Conservation (phyloP, 2,797 vertebrate genomes). For the Bovichtus variegatus region DNA sequence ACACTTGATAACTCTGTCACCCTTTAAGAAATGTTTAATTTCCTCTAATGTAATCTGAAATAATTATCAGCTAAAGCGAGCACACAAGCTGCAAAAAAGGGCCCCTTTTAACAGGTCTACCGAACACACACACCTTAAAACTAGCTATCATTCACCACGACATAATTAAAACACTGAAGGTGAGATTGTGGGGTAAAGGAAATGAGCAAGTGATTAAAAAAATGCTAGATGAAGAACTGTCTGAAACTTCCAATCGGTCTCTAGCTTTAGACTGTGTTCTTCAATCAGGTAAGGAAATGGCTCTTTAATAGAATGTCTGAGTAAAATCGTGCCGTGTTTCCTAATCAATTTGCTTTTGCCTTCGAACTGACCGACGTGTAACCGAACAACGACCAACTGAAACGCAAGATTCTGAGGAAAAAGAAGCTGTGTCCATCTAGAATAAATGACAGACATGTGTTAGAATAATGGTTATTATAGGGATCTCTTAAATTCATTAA, state of each 20-base stretch:
- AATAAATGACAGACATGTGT: no score
- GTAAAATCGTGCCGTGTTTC: slow-evolving; percentile 34
- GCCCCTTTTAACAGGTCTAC: slow-evolving; percentile 70
- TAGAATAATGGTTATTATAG: no score
- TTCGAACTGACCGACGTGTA: not conserved
- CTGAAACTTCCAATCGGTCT: slow-evolving; percentile 59
- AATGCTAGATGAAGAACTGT: slow-evolving; percentile 59
- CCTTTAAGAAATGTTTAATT: slow-evolving; percentile 81
- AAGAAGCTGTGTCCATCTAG: no score
- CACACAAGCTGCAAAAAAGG: slow-evolving; percentile 60
- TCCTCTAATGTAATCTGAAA: slow-evolving; percentile 86
- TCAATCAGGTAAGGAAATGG: slow-evolving; percentile 46
- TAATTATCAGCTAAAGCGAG: slow-evolving; percentile 77
- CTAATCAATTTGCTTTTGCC: slow-evolving; percentile 11
- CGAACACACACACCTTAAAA: slow-evolving; percentile 56
- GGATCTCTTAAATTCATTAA: no score
- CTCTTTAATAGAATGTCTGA: slow-evolving; percentile 39
- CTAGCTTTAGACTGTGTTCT: slow-evolving; percentile 59
- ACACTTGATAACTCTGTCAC: slow-evolving; percentile 79
- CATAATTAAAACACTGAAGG: slow-evolving; percentile 83
- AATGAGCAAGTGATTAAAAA: slow-evolving; percentile 81
- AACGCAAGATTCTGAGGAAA: not conserved
- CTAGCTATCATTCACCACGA: slow-evolving; percentile 66
- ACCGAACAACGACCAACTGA: not conserved
- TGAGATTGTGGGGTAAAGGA: slow-evolving; percentile 77